Evolutionary conservation across 2,797 vertebrate genomes (phyloP).

Genomic region (Chaenodraco wilsoni): DNA sequence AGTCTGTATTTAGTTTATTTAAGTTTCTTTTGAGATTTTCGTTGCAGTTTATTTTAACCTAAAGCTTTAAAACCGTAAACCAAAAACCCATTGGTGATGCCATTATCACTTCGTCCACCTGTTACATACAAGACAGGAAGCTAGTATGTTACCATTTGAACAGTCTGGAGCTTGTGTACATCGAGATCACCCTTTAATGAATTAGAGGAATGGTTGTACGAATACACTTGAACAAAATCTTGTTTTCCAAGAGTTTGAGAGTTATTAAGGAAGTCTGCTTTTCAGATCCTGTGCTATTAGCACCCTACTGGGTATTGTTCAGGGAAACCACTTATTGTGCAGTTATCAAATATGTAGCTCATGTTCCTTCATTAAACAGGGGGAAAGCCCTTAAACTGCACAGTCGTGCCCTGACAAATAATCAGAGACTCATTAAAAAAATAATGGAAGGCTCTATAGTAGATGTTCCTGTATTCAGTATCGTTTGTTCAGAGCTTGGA

Average conservation of each 20-base stretch:
- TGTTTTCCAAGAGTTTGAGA: neutral
- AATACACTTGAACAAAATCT: constrained; percentile 19
- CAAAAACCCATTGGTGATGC: too few relatives aligned
- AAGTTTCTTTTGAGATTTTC: too few relatives aligned
- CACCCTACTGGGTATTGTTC: constrained; percentile 20
- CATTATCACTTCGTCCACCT: too few relatives aligned
- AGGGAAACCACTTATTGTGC: constrained; percentile 28
- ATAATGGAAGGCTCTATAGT: constrained; percentile 13
- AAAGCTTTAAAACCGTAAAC: too few relatives aligned
- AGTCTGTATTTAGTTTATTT: too few relatives aligned
- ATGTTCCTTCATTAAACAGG: constrained; percentile 42
- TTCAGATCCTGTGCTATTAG: constrained; percentile 17
- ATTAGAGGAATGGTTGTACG: neutral
- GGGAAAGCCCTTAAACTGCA: constrained; percentile 41
- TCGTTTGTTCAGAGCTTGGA: neutral
- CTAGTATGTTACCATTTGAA: neutral
- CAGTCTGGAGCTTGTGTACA: neutral
- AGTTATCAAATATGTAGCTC: constrained; percentile 47
- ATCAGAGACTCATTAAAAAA: constrained; percentile 46
- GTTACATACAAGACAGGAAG: neutral
- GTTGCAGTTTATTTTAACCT: too few relatives aligned
- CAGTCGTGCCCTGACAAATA: constrained; percentile 31
- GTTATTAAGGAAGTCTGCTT: neutral
- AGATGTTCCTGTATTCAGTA: constrained; percentile 3
- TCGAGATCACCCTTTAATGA: neutral